Evolutionary conservation across 2,888 invertebrate genomes (phyloP), one percentile per base, ranked within the genome.

Genomic region (Ceraclea dissimilis): DNA sequence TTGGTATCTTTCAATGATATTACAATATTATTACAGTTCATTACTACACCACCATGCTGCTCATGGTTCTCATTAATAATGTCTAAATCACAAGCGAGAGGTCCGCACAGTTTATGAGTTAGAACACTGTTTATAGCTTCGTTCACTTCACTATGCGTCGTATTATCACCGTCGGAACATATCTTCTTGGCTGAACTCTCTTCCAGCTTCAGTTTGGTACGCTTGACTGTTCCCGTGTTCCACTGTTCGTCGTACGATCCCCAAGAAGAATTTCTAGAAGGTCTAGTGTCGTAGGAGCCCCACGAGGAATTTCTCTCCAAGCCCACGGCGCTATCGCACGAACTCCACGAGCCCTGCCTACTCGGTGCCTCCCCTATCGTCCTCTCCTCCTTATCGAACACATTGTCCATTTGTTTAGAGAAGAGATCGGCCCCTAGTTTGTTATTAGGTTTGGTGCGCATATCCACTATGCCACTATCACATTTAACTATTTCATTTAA

Each of bases 341-440:
- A 85, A 67, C 84, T 84, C 86, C 88, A 88, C 50, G 88, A 88
- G 70, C 85, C 86, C 69, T 88, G 88, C 31, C 88, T 73, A 63
- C 75, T 71, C 63, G 75, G 68, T 64, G 74, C 69, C 66, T 71
- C 67, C 63, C 69, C 69, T 26, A 50, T 67, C 63, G 31, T 71
- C 67, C 67, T 71, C 50, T 85, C 85, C 66, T 86, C 85, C 16
- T 81, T 74, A 67, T 88, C 89, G 66, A 85, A 82, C 52, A 84
- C 85, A 62, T 81, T 79, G 65, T 89, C 90, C 52, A 85, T 70
- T 57, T 84, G 82, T 66, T 84, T 80, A 54, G 84, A 85, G 67
- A 87, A 87, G 54, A 80, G 80, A 70, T 90, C 90, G 39, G 77
- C 75, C 64, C 75, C 77, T 61, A 69, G 71, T 67, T 73, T 69